Base-by-base conservation (phyloP, 1,140 invertebrate species). In the Probaryconus sp. region DNA sequence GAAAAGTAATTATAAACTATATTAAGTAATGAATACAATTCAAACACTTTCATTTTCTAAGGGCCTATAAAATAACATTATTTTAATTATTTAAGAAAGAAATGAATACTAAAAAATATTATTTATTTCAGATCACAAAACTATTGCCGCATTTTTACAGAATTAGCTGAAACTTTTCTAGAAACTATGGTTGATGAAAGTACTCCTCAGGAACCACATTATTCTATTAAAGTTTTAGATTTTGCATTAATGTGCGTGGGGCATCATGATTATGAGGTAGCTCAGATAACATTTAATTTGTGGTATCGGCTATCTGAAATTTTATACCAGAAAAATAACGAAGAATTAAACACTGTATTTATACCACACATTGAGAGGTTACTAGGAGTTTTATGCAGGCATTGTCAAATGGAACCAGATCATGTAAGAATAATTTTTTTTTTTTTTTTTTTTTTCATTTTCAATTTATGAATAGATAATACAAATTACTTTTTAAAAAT, bases 291-390 rank as follows among this genome's bases (percentile, higher is more conserved):
- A 2, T 99, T 99, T 82, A 95, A 97, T 84, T 90, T 99, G 43
- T 99, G 98, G 98, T 98, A 98, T 87, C 90, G 95, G 24, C 85
- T 99, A 30, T 98, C 97, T 6, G 98, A 99, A 89, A 93, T 95
- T 76, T 85, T 99, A 0, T 99, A 98, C 84, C 93, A 96, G 76
- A 93, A 92, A 76, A 94, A 97, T 80, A 92, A 91, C 65, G 92
- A 95, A 64, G 89, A 91, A 0, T 80, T 97, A 1, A 96, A 94
- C 16, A 88, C 90, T 30, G 81, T 94, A 21, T 99, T 98, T 82
- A 93, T 92, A 78, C 96, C 96, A 0, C 95, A 98, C 83, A 93
- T 98, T 68, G 95, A 98, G 85, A 90, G 95, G 75, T 85, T 98
- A 10, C 94, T 99, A 11, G 92, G 91, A 38, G 92, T 94, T 1